Percentiles rank a stretch among this genome's conserved stretches.
Evolutionary conservation across 2,888 invertebrate species (phyloP).

Genomic region (Glyphotaelius pellucidus): DNA sequence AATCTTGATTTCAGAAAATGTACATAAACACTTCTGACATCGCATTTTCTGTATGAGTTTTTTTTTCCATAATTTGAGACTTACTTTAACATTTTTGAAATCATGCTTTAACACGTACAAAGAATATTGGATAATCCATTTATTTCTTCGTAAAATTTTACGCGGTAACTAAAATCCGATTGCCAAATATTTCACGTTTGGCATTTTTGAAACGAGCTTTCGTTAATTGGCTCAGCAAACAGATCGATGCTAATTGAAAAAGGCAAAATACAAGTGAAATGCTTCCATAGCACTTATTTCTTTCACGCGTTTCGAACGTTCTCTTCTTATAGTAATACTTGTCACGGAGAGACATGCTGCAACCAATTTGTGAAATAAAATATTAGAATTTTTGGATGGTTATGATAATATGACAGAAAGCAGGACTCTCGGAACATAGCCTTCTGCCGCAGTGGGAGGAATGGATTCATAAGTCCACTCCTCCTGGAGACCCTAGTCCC

Average conservation of each 20-base stretch:
- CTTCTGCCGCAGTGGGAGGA: too few relatives aligned
- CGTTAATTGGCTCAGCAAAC: not conserved
- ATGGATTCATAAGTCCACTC: too few relatives aligned
- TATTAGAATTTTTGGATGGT: too few relatives aligned
- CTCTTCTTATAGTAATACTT: not conserved
- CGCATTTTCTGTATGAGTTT: not conserved
- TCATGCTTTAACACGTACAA: not conserved
- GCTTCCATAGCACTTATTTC: not conserved
- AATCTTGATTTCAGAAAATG: not conserved
- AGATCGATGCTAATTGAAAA: conserved; percentile 2
- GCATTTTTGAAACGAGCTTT: conserved; percentile 2
- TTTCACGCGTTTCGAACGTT: not conserved
- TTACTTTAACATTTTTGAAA: not conserved
- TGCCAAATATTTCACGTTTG: not conserved
- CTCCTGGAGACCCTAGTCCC: too few relatives aligned
- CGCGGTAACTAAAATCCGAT: not conserved
- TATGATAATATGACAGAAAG: too few relatives aligned
- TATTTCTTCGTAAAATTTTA: not conserved
- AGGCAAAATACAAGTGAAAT: conserved; percentile 2
- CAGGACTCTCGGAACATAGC: too few relatives aligned
- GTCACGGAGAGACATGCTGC: too few relatives aligned
- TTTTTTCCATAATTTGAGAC: not conserved
- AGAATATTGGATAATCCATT: not conserved
- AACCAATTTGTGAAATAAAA: too few relatives aligned
- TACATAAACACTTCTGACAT: not conserved